Evolutionary conservation across 2,888 invertebrate genomes (phyloP).

Genomic region (Phrixothrix hirtus): DNA sequence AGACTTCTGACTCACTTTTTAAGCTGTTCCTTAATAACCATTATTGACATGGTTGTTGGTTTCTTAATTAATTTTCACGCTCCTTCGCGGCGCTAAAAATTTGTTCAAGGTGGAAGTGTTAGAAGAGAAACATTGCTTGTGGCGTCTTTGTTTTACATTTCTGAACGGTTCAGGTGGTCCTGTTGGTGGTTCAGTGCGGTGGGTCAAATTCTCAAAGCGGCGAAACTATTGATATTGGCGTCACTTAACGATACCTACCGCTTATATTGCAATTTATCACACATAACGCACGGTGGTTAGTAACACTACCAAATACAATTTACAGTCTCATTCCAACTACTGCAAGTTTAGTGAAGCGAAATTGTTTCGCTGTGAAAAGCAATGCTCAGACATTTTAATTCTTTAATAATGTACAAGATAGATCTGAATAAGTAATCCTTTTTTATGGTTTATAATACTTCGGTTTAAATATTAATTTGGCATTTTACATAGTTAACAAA

Average conservation of each 20-base stretch:
- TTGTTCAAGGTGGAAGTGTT: constrained; percentile 3
- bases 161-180: constrained; percentile 36
- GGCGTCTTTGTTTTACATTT: too few species aligned
- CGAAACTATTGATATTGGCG: constrained; percentile 35
- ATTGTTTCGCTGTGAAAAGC: too few species aligned
- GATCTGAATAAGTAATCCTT: too few species aligned
- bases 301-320: constrained; percentile 41
- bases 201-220: constrained; percentile 43
- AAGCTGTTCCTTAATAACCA: not conserved
- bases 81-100: constrained; percentile 1
- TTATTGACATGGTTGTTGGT: not conserved
- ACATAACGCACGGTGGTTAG: constrained; percentile 41
- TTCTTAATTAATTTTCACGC: constrained; percentile 8
- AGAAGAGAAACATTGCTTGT: not conserved
- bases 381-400: too few species aligned
- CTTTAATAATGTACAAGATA: too few species aligned
- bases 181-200: constrained; percentile 38
- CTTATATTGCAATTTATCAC: constrained; percentile 42
- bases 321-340: too few species aligned
- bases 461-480: too few species aligned
- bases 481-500: too few species aligned
- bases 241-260: constrained; percentile 30
- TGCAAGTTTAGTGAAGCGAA: too few species aligned
- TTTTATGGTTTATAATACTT: too few species aligned
- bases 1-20: constrained; percentile 15